Percentiles rank a stretch among this genome's conserved stretches.
Evolutionary conservation across 1,140 invertebrate species (phyloP).

Genomic region (Diuraphis noxia): DNA sequence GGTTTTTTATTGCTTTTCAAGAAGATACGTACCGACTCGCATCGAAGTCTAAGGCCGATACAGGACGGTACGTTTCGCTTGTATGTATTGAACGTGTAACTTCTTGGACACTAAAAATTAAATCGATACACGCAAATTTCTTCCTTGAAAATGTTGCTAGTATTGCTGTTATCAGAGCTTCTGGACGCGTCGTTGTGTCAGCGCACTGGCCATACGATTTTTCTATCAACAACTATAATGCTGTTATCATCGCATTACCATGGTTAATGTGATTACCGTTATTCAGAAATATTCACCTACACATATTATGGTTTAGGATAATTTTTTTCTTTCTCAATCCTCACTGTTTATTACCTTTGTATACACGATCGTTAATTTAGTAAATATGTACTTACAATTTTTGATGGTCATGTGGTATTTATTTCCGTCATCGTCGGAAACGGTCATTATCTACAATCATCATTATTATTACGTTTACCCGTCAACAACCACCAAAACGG

Average conservation of each 20-base stretch:
- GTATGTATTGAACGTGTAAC: too few relatives aligned
- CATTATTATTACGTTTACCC: background rate
- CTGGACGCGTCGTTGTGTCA: background rate
- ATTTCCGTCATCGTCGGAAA: background rate
- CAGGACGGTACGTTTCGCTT: too few relatives aligned
- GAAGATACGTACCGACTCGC: too few relatives aligned
- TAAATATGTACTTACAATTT: background rate
- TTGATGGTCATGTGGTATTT: background rate
- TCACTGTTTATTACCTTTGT: background rate
- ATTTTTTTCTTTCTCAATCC: background rate
- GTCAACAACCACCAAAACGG: background rate
- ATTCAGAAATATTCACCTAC: background rate
- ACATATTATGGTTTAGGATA: background rate
- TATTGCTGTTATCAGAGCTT: background rate
- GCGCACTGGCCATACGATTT: background rate
- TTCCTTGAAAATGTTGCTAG: too few relatives aligned
- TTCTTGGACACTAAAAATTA: too few relatives aligned
- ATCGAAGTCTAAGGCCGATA: too few relatives aligned
- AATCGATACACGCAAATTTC: too few relatives aligned
- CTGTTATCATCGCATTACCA: background rate
- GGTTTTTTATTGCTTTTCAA: too few relatives aligned
- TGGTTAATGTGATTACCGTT: background rate
- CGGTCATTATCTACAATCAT: background rate
- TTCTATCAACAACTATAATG: background rate
- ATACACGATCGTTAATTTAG: too few relatives aligned